phyloP scores from a whole-genome alignment of 2,797 vertebrate genomes.

The Aulostomus chinensis region DNA sequence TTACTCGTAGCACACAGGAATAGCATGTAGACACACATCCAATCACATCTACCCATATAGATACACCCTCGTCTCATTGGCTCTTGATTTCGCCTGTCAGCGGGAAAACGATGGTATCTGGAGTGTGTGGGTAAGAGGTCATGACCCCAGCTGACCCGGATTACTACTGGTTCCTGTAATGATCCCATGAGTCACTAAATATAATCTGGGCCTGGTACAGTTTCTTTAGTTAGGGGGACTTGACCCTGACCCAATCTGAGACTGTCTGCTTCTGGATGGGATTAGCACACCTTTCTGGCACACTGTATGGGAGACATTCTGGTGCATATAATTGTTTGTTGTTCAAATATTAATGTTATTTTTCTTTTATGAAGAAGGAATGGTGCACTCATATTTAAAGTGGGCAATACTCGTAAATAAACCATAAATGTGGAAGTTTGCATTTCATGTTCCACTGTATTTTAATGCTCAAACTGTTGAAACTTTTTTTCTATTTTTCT shows the following conservation, averaged over 20 bases:
- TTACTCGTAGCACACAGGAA: slow-evolving; percentile 28
- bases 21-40: slow-evolving; percentile 7
- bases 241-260: slow-evolving; percentile 38
- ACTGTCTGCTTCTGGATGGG: slow-evolving; percentile 23
- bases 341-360: not conserved
- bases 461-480: too few species aligned
- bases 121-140: slow-evolving; percentile 39
- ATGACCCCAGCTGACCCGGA: slow-evolving; percentile 57
- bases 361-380: too few species aligned
- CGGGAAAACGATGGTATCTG: not conserved
- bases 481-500: too few species aligned
- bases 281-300: slow-evolving; percentile 33
- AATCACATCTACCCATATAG: slow-evolving; percentile 34
- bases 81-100: slow-evolving; percentile 1
- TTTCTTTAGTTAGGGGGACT: slow-evolving; percentile 43
- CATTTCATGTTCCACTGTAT: too few species aligned
- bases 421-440: too few species aligned
- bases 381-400: too few species aligned
- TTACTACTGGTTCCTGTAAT: slow-evolving; percentile 51
- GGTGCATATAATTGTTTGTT: not conserved
- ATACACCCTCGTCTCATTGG: slow-evolving; percentile 28
- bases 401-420: too few species aligned
- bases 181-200: slow-evolving; percentile 67
- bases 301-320: too few species aligned
- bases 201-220: slow-evolving; percentile 51